Evolutionary conservation across 2,888 invertebrate species (phyloP).

Genomic region (Chrysolina haemoptera): DNA sequence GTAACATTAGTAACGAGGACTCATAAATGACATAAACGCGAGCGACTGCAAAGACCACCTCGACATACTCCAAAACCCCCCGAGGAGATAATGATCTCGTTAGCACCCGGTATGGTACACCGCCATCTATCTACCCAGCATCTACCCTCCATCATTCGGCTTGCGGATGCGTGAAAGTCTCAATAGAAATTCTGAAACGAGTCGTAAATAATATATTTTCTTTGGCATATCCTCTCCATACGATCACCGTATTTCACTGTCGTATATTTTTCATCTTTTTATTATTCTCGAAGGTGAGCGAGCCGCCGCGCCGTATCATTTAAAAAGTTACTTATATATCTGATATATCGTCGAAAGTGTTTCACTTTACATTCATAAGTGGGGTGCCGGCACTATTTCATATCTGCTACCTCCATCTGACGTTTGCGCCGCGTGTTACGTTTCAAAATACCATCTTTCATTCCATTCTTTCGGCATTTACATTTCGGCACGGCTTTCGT

Average conservation of each 20-base stretch:
- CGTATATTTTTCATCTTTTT: slow-evolving; percentile 31
- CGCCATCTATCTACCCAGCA: neutral
- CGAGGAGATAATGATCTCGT: slow-evolving; percentile 10
- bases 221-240: slow-evolving; percentile 21
- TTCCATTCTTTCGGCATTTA: slow-evolving; percentile 68
- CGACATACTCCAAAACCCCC: neutral
- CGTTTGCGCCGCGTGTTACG: slow-evolving; percentile 66
- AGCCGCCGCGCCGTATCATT: slow-evolving; percentile 43
- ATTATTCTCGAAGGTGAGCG: slow-evolving; percentile 40
- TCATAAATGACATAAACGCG: neutral
- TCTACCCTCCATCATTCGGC: neutral
- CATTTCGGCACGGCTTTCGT: slow-evolving; percentile 58
- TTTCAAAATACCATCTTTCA: slow-evolving; percentile 69
- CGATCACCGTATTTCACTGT: slow-evolving; percentile 32
- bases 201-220: slow-evolving; percentile 14
- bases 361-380: slow-evolving; percentile 68
- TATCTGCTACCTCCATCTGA: slow-evolving; percentile 67
- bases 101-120: slow-evolving; percentile 5
- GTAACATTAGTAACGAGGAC: neutral
- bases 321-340: slow-evolving; percentile 48
- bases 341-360: slow-evolving; percentile 56
- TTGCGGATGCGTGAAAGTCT: slow-evolving; percentile 1
- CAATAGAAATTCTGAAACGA: slow-evolving; percentile 20
- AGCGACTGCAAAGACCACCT: neutral
- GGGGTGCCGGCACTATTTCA: slow-evolving; percentile 66